A percentile compares a stretch with the other conserved stretches of the same genome.
These are phyloP conservation scores for Arctia plantaginis DNA, from an alignment of 2,888 invertebrate species.

Conservation along the genomic window DNA sequence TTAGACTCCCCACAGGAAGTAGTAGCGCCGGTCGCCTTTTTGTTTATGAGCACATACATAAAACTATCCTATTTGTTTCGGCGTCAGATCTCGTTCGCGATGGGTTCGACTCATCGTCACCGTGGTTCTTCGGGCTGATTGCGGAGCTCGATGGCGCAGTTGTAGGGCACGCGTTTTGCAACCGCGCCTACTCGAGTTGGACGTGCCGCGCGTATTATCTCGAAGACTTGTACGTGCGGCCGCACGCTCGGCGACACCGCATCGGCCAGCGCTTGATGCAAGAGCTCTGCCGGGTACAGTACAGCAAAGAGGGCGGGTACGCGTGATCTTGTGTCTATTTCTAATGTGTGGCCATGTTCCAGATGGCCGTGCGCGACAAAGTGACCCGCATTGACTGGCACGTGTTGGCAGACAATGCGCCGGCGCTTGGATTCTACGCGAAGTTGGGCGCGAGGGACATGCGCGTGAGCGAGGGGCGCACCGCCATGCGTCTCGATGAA, in stretches of 20 bases:
- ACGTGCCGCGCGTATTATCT: constrained; percentile 92
- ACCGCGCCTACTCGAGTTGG: constrained; percentile 94
- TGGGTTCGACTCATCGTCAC: constrained; percentile 88
- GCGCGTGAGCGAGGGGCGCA: constrained; percentile 66
- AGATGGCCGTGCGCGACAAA: constrained; percentile 76
- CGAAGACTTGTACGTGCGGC: constrained; percentile 94
- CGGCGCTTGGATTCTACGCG: constrained; percentile 92
- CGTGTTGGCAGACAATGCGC: constrained; percentile 91
- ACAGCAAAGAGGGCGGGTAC: neutral
- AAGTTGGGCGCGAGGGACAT: constrained; percentile 87
- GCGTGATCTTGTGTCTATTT: neutral
- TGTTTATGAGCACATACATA: neutral
- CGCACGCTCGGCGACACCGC: constrained; percentile 87
- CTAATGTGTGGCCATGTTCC: constrained; percentile 28
- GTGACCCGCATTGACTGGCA: constrained; percentile 91
- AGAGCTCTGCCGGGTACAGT: constrained; percentile 59
- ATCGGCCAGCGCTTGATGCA: constrained; percentile 88
- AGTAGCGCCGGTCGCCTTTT: no score
- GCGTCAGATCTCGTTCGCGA: constrained; percentile 87
- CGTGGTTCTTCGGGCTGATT: constrained; percentile 88
- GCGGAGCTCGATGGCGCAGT: constrained; percentile 83
- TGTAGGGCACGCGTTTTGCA: constrained; percentile 93
- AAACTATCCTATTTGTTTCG: neutral
- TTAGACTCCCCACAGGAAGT: neutral
- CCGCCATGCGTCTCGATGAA: constrained; percentile 73